Conservation (phyloP, 1,140 invertebrate genomes). For the Hyposmocoma kahamanoa region DNA sequence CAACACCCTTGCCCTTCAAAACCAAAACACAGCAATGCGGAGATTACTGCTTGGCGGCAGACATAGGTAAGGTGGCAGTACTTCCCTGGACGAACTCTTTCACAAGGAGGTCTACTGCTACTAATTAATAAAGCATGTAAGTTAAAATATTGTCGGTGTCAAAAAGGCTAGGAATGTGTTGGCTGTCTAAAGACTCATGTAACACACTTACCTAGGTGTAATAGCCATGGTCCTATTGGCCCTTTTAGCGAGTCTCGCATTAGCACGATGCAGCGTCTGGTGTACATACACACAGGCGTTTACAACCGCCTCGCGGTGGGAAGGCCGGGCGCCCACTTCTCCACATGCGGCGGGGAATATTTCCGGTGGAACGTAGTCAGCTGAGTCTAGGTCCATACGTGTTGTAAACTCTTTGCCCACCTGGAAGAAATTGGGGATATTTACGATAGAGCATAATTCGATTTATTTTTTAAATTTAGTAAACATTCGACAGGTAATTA, state of each 20-base stretch:
- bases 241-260: constrained; percentile 89
- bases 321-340: constrained; percentile 82
- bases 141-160: too few species aligned
- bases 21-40: too few species aligned
- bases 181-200: too few species aligned
- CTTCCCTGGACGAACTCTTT: too few species aligned
- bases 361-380: constrained; percentile 88
- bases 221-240: constrained; percentile 97
- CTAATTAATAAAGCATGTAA: too few species aligned
- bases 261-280: constrained; percentile 96
- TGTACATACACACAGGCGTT: constrained; percentile 99
- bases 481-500: too few species aligned
- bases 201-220: constrained; percentile 89
- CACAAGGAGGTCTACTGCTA: too few species aligned
- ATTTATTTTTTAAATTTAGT: neutral
- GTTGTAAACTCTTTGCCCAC: constrained; percentile 92
- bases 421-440: constrained; percentile 60
- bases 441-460: neutral
- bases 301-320: constrained; percentile 95
- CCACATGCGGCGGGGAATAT: constrained; percentile 91
- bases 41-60: too few species aligned
- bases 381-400: constrained; percentile 87
- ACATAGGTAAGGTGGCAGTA: too few species aligned
- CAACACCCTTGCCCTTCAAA: too few species aligned
- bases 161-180: too few species aligned